Evolutionary conservation across 2,113 vertebrate species (phyloP).

Genomic region (Petrocephalus zakoni): DNA sequence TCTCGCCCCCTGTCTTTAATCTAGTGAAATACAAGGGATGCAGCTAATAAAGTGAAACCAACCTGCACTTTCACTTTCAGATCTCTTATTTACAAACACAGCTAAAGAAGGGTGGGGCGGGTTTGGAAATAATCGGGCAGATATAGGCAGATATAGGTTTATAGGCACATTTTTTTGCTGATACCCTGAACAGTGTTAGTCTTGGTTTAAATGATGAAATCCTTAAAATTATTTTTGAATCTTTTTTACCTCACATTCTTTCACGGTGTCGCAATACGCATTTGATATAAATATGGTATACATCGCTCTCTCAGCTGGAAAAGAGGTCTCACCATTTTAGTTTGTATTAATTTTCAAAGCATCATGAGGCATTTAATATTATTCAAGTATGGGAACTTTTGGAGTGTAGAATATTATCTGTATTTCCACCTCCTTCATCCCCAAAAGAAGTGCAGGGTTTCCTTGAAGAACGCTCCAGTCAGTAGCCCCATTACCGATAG

Average conservation of each 20-base stretch:
- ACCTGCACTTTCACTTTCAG: background rate
- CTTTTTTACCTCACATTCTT: background rate
- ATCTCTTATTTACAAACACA: background rate
- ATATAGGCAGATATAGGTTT: no score
- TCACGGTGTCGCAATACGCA: background rate
- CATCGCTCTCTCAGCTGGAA: background rate
- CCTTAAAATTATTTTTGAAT: background rate
- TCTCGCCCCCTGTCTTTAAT: background rate
- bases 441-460: background rate
- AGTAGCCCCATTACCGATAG: background rate
- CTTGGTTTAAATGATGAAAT: background rate
- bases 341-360: background rate
- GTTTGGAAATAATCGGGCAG: background rate
- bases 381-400: background rate
- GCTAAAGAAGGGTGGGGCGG: background rate
- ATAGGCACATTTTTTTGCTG: background rate
- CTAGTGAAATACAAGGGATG: background rate
- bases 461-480: background rate
- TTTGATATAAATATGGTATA: background rate
- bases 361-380: background rate
- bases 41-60: background rate
- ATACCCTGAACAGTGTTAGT: background rate
- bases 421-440: background rate
- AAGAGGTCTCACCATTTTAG: background rate
- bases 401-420: background rate